Conservation (phyloP, 1,140 invertebrate genomes). For the Sitobion miscanthi region DNA sequence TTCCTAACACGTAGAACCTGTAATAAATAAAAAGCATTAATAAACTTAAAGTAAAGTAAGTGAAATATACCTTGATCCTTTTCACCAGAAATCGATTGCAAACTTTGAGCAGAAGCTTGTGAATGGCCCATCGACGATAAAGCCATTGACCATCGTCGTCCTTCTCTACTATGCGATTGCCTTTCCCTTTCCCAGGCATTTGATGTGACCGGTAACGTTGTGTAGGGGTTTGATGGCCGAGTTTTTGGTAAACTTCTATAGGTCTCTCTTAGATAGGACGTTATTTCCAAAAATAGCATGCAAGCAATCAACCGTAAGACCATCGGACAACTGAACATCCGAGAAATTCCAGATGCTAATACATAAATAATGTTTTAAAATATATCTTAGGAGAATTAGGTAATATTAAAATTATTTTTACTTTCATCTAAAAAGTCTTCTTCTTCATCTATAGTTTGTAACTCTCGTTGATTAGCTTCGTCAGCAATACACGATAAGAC, state of each 20-base stretch:
- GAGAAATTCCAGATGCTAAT: constrained; percentile 82
- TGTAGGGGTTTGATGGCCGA: constrained; percentile 65
- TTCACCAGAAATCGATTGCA: constrained; percentile 87
- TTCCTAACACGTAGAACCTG: background rate
- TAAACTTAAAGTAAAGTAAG: background rate
- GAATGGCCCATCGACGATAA: constrained; percentile 90
- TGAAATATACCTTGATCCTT: constrained; percentile 67
- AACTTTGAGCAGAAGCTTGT: constrained; percentile 87
- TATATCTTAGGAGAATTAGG: background rate
- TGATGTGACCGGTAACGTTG: constrained; percentile 39
- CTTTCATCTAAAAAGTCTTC: constrained; percentile 98
- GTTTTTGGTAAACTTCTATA: constrained; percentile 72
- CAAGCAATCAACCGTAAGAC: constrained; percentile 92
- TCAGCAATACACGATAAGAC: constrained; percentile 77
- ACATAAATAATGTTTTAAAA: background rate
- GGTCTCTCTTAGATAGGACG: constrained; percentile 94
- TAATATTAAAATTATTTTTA: constrained; percentile 61
- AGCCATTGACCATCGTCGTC: constrained; percentile 89
- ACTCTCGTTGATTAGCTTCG: constrained; percentile 82
- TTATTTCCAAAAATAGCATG: constrained; percentile 93
- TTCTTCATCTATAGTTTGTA: constrained; percentile 91
- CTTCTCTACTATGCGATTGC: constrained; percentile 65
- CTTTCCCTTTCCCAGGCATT: constrained; percentile 62
- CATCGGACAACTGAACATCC: constrained; percentile 87
- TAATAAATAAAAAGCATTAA: background rate